phyloP scores from a whole-genome alignment of 1,140 invertebrate species.

The Ostrea denselamellosa region DNA sequence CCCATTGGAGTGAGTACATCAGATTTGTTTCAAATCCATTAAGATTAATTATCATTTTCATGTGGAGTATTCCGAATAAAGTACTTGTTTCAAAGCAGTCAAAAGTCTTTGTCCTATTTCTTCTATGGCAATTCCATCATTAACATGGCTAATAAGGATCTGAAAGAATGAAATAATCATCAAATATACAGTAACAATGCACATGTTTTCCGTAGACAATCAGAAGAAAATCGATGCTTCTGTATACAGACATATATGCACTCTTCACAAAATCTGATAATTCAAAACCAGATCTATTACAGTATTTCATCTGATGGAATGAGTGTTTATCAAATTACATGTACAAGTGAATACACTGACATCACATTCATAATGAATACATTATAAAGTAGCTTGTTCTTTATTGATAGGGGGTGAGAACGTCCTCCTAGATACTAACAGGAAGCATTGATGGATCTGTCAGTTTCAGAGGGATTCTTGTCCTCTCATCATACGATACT shows the following conservation, averaged over 20 bases:
- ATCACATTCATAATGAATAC: too few species aligned
- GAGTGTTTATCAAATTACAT: too few species aligned
- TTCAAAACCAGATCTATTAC: too few species aligned
- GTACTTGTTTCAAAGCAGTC: slow-evolving; percentile 85
- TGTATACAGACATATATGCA: too few species aligned
- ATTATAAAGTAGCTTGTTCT: too few species aligned
- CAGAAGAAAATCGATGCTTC: too few species aligned
- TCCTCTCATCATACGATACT: slow-evolving; percentile 74
- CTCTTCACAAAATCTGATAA: too few species aligned
- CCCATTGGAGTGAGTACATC: neutral
- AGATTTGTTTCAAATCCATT: neutral
- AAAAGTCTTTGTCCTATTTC: slow-evolving; percentile 89
- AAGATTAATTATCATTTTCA: neutral
- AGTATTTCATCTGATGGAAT: too few species aligned
- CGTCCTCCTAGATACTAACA: slow-evolving; percentile 58
- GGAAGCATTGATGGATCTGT: slow-evolving; percentile 77
- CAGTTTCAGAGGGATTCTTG: slow-evolving; percentile 75
- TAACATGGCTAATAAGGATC: slow-evolving; percentile 82
- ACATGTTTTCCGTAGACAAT: too few species aligned
- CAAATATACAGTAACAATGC: too few species aligned
- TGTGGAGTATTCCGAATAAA: neutral
- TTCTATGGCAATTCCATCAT: slow-evolving; percentile 82
- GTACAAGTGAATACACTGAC: too few species aligned
- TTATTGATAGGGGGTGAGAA: too few species aligned
- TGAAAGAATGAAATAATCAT: slow-evolving; percentile 54